phyloP scores from a whole-genome alignment of 2,888 invertebrate genomes.

The Deilephila elpenor region DNA sequence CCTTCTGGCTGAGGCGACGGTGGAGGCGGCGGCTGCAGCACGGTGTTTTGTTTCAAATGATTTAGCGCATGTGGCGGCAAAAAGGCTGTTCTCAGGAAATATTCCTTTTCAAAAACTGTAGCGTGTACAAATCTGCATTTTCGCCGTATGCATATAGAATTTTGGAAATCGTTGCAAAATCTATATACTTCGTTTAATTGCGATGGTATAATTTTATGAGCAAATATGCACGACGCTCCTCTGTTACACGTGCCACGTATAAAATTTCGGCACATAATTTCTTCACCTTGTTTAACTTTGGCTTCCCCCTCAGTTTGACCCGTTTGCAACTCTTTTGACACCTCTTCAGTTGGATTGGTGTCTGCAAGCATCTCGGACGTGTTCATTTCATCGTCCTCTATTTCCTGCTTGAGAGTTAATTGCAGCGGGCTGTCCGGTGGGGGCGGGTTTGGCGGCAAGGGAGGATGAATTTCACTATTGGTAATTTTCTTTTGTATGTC shows the following conservation, averaged over 20 bases:
- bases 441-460: slow-evolving; percentile 59
- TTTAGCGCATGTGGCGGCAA: slow-evolving; percentile 60
- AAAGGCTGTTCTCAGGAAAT: slow-evolving; percentile 61
- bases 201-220: slow-evolving; percentile 59
- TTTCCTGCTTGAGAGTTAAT: slow-evolving; percentile 53
- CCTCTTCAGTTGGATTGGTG: slow-evolving; percentile 22
- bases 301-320: slow-evolving; percentile 7
- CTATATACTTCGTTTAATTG: slow-evolving; percentile 63
- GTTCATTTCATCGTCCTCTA: slow-evolving; percentile 47
- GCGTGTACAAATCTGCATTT: slow-evolving; percentile 72
- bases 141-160: slow-evolving; percentile 54
- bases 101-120: slow-evolving; percentile 66
- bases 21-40: slow-evolving; percentile 47
- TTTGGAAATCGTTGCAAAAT: slow-evolving; percentile 70
- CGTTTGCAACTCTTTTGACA: slow-evolving; percentile 30
- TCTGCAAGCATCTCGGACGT: slow-evolving; percentile 28
- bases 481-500: slow-evolving; percentile 27
- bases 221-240: slow-evolving; percentile 59
- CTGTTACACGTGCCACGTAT: slow-evolving; percentile 64
- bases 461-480: slow-evolving; percentile 50
- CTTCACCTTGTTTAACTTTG: slow-evolving; percentile 27
- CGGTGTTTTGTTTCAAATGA: slow-evolving; percentile 53
- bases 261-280: slow-evolving; percentile 64
- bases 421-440: slow-evolving; percentile 51
- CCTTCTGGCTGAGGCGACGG: slow-evolving; percentile 52